phyloP scores from a whole-genome alignment of 1,140 invertebrate species.

The Pygmarrhopalites habei region DNA sequence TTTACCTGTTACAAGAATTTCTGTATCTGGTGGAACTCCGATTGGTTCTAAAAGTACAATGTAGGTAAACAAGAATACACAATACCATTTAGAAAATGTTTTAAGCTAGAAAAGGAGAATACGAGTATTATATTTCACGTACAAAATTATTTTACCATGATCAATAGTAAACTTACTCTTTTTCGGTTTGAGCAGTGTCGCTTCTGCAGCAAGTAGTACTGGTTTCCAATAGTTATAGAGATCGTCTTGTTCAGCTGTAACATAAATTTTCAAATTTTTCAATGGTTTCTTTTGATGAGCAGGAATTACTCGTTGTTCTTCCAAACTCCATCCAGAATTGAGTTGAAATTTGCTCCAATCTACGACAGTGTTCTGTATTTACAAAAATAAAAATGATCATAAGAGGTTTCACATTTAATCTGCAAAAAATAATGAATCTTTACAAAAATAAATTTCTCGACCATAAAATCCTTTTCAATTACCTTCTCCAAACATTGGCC shows the following conservation, averaged over 20 bases:
- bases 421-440: too few relatives aligned
- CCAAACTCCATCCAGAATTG: constrained; percentile 31
- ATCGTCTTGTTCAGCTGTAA: constrained; percentile 29
- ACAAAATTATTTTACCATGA: not conserved
- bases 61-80: too few relatives aligned
- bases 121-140: too few relatives aligned
- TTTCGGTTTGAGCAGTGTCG: constrained; percentile 24
- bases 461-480: not conserved
- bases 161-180: constrained; percentile 19
- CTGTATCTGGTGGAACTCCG: constrained; percentile 11
- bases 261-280: constrained; percentile 32
- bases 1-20: constrained; percentile 34
- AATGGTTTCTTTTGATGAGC: constrained; percentile 30
- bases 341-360: constrained; percentile 25
- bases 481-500: constrained; percentile 22
- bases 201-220: constrained; percentile 31
- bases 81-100: too few relatives aligned
- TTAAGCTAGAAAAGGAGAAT: not conserved
- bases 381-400: constrained; percentile 12
- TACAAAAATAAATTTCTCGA: not conserved
- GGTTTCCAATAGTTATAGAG: constrained; percentile 39
- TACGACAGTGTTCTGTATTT: constrained; percentile 22
- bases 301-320: constrained; percentile 21
- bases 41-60: too few relatives aligned
- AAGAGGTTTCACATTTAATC: not conserved